Evolutionary conservation across 1,140 invertebrate species (phyloP).

Genomic region (Anastrepha obliqua): DNA sequence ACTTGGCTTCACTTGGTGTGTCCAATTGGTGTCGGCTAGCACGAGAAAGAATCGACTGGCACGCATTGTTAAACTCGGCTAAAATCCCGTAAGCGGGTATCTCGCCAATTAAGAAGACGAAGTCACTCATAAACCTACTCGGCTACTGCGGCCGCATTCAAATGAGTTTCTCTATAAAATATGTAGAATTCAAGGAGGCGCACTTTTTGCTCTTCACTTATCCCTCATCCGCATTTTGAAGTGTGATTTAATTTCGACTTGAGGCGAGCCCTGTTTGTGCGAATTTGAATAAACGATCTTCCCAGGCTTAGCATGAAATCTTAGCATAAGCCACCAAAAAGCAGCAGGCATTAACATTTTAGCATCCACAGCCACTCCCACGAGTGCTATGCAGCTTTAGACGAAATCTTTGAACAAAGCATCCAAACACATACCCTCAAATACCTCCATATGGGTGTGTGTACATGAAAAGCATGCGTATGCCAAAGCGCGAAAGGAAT

Average conservation of each 20-base stretch:
- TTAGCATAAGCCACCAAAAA: neutral
- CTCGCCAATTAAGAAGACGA: too few species aligned
- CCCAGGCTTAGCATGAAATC: neutral
- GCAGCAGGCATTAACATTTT: neutral
- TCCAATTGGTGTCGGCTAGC: too few species aligned
- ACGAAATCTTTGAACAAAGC: neutral
- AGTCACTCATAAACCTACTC: too few species aligned
- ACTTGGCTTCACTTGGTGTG: too few species aligned
- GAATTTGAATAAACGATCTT: constrained; percentile 45
- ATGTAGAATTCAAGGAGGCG: too few species aligned
- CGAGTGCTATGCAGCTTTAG: neutral
- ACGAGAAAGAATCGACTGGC: too few species aligned
- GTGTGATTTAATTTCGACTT: neutral
- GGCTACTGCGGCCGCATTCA: too few species aligned
- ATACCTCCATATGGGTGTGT: neutral
- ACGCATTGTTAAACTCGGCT: too few species aligned
- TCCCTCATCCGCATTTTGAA: neutral
- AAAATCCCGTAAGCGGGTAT: too few species aligned
- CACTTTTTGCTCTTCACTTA: too few species aligned
- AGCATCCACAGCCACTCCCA: neutral
- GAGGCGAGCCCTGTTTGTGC: neutral
- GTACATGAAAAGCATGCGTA: neutral
- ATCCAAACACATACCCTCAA: neutral
- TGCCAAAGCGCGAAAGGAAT: constrained; percentile 59
- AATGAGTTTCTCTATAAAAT: too few species aligned